Evolutionary conservation across 2,113 vertebrate genomes (phyloP).

Genomic region (Chaenogobius annularis): DNA sequence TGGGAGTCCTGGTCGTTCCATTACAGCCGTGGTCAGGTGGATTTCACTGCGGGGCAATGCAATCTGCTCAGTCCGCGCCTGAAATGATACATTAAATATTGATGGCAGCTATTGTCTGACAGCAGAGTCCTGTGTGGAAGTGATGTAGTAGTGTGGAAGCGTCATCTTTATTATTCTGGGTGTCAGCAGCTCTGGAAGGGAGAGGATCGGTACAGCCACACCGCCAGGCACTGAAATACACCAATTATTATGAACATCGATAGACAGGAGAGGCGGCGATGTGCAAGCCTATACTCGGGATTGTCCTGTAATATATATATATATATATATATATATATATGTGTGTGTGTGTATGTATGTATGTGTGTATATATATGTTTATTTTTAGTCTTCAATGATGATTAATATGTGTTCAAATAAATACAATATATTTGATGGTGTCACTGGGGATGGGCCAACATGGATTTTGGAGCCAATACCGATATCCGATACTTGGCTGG

Average conservation of each 20-base stretch:
- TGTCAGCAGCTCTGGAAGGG: constrained; percentile 27
- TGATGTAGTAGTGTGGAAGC: constrained; percentile 16
- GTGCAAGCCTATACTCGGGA: background rate
- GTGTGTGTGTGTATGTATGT: too few species aligned
- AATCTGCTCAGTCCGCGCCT: constrained; percentile 39
- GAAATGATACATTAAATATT: constrained; percentile 73
- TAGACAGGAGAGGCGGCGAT: background rate
- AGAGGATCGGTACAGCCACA: background rate
- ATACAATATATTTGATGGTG: background rate
- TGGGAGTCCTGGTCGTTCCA: constrained; percentile 29
- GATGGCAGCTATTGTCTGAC: constrained; percentile 46
- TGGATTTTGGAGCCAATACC: too few species aligned
- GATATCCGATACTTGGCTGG: too few species aligned
- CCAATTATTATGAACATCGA: constrained; percentile 20
- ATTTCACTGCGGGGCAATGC: constrained; percentile 37
- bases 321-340: too few species aligned
- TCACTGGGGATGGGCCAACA: too few species aligned
- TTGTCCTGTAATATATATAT: background rate
- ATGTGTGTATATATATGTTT: background rate
- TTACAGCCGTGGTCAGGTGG: constrained; percentile 31
- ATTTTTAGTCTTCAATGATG: background rate
- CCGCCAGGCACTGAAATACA: background rate
- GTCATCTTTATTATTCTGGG: constrained; percentile 37
- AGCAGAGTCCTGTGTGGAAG: constrained; percentile 18
- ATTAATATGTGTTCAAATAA: background rate